Evolutionary conservation across 1,140 invertebrate species (phyloP), one percentile per base, ranked within the genome.

Genomic region (Drosophila neocordata): DNA sequence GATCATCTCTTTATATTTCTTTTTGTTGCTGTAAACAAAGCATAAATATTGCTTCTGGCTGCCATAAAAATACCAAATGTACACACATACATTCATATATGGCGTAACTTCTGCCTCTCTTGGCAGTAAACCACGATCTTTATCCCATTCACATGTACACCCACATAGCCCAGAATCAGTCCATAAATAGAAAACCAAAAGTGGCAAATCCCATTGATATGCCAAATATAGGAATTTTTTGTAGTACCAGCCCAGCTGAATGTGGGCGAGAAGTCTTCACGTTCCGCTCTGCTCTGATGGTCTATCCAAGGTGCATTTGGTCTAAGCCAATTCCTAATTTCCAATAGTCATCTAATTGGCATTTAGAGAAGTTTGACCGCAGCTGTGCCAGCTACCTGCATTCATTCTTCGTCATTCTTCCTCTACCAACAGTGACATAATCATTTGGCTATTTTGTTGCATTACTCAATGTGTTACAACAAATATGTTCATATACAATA

Each of bases 321-420:
- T 18, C 18, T 8, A 5, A 5, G 15, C n/a, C n/a, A n/a, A n/a
- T n/a, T 48, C 41, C 20, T 48, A 9, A 15, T 6, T 31, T 31
- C 27, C 0, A 31, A 73, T 69, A 84, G 77, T 84, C 81, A 81
- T 84, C 81, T 81, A 84, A 85, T 80, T 83, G 80, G 81, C 73
- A 84, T 79, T 56, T 77, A 79, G 76, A 85, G 81, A 65, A 62
- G 80, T 80, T 84, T 76, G 81, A 77, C 69, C 80, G 71, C 60
- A 73, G 81, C 69, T 83, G 80, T 31, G 27, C 27, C 27, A n/a
- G 27, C 27, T 31, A 24, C 22, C 22, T 24, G 22, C 80, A 83
- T 68, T 83, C 64, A 71, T 58, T 68, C 44, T 63, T 68, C 5
- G n/a, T 41, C 18, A 61, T 55, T 31, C 7, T 38, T 61, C 37